These are phyloP conservation scores for Sibirionetta formosa DNA, from an alignment of 2,797 vertebrate species.

Conservation along the genomic window DNA sequence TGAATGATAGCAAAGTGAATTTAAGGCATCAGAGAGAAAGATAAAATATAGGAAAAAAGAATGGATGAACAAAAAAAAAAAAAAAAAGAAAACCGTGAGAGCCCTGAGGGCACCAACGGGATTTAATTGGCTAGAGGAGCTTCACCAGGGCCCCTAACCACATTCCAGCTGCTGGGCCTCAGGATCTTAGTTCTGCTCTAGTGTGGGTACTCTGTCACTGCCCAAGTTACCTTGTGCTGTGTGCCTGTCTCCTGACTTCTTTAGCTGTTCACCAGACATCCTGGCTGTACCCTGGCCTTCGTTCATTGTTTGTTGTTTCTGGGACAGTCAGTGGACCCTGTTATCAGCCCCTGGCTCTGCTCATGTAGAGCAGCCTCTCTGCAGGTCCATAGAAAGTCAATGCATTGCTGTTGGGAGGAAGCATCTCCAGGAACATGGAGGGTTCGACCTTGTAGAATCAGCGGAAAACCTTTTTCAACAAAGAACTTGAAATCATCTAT, in stretches of 20 bases:
- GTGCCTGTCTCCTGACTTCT: neutral
- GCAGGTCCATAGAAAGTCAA: neutral
- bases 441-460: neutral
- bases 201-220: neutral
- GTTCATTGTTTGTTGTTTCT: neutral
- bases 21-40: neutral
- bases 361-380: neutral
- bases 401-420: accelerated
- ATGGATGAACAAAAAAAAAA: neutral
- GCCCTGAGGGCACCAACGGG: too few relatives aligned
- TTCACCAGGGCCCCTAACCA: neutral
- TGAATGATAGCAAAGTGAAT: neutral
- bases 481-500: neutral
- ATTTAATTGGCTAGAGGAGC: neutral
- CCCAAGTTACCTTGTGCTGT: neutral
- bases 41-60: neutral
- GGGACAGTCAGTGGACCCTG: neutral
- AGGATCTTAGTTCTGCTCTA: neutral
- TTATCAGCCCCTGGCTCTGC: too few relatives aligned
- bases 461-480: neutral
- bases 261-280: neutral
- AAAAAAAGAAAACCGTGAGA: neutral
- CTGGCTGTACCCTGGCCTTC: accelerated
- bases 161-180: neutral
- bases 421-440: neutral